These are phyloP conservation scores for Aphelinus certus DNA, from an alignment of 1,140 invertebrate genomes.

Conservation along the genomic window DNA sequence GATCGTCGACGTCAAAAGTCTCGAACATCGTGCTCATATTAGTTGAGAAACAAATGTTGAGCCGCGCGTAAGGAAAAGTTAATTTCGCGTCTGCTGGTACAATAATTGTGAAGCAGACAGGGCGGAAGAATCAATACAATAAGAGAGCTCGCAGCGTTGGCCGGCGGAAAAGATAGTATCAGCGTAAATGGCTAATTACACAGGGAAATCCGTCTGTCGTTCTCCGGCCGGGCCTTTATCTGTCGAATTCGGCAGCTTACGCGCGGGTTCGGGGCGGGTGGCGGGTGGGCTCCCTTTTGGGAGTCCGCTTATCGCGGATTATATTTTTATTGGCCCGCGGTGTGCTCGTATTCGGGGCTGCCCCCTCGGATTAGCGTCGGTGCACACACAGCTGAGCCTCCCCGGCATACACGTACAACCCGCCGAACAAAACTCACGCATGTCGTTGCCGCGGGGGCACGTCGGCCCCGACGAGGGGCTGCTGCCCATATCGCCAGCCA, in stretches of 20 bases:
- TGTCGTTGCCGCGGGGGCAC: not conserved
- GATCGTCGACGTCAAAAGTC: too few species aligned
- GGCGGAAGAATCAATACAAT: not conserved
- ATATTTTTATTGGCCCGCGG: slow-evolving; percentile 53
- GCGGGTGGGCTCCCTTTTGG: too few species aligned
- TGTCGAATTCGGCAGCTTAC: too few species aligned
- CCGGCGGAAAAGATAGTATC: not conserved
- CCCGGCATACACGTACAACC: too few species aligned
- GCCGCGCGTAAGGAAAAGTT: too few species aligned
- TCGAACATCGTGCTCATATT: too few species aligned
- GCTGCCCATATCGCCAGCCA: not conserved
- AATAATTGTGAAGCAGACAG: too few species aligned
- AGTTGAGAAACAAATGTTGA: too few species aligned
- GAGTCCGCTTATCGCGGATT: slow-evolving; percentile 51
- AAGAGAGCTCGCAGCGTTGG: not conserved
- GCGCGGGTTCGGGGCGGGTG: too few species aligned
- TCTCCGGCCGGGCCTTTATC: not conserved
- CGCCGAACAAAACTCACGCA: too few species aligned
- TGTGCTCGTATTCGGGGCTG: not conserved
- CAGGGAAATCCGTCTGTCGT: not conserved
- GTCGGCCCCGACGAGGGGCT: not conserved
- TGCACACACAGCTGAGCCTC: slow-evolving; percentile 52
- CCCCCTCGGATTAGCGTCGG: slow-evolving; percentile 47
- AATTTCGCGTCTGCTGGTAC: too few species aligned
- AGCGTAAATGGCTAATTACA: slow-evolving; percentile 15